A percentile compares a stretch with the other conserved stretches of the same genome.
Conservation (phyloP, 2,888 invertebrate species). For the Ctenicera cuprea region DNA sequence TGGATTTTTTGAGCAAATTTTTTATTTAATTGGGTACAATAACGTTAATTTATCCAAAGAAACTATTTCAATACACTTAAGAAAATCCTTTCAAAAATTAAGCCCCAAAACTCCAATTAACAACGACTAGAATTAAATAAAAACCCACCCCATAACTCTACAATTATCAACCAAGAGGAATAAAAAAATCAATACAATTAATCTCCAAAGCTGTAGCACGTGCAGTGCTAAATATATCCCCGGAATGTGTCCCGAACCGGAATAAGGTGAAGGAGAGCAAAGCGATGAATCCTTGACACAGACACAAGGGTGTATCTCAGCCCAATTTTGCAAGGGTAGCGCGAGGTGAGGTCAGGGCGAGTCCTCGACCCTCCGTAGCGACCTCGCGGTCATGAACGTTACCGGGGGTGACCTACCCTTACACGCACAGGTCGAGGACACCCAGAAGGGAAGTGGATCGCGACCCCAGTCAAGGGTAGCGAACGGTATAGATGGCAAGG, state of each 20-base stretch:
- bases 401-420: slow-evolving; percentile 50
- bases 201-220: neutral
- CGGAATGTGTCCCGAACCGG: slow-evolving; percentile 9
- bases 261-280: slow-evolving; percentile 29
- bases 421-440: slow-evolving; percentile 47
- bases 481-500: slow-evolving; percentile 25
- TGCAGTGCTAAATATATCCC: neutral
- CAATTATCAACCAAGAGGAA: neutral
- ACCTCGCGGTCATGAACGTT: slow-evolving; percentile 51
- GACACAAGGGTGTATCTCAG: slow-evolving; percentile 31
- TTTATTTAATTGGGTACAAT: too few species aligned
- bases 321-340: slow-evolving; percentile 48
- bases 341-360: slow-evolving; percentile 52
- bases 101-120: too few species aligned
- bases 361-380: slow-evolving; percentile 47
- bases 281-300: slow-evolving; percentile 49
- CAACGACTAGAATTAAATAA: too few species aligned
- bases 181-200: neutral
- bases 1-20: too few species aligned
- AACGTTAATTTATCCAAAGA: too few species aligned
- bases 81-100: too few species aligned
- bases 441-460: slow-evolving; percentile 45
- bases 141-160: too few species aligned
- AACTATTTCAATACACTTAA: too few species aligned
- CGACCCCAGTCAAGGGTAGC: slow-evolving; percentile 45